Evolutionary conservation across 1,140 invertebrate species (phyloP).

Genomic region (Drosophila ficusphila): DNA sequence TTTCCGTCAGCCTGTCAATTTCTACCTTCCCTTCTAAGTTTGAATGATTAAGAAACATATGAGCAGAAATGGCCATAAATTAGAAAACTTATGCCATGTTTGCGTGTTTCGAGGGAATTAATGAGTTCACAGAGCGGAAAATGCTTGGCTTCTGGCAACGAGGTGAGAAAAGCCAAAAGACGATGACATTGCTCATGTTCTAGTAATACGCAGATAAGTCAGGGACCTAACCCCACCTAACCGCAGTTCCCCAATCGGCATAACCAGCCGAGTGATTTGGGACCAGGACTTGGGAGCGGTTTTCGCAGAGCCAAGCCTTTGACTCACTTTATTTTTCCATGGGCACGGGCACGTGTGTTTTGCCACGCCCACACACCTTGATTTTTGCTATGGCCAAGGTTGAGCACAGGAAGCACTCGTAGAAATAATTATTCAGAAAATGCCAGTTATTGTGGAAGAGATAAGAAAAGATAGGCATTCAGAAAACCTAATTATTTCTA

Average conservation of each 20-base stretch:
- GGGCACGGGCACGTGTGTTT: constrained; percentile 52
- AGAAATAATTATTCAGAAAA: neutral
- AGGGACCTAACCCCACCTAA: constrained; percentile 2
- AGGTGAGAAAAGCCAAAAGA: constrained; percentile 43
- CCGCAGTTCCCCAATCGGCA: constrained; percentile 23
- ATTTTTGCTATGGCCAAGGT: constrained; percentile 37
- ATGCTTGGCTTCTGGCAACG: constrained; percentile 18
- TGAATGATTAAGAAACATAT: constrained; percentile 60
- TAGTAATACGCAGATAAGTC: constrained; percentile 60
- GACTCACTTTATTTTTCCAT: constrained; percentile 14
- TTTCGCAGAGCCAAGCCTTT: constrained; percentile 63
- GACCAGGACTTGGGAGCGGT: constrained; percentile 65
- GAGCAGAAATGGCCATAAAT: constrained; percentile 49
- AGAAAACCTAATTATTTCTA: too few relatives aligned
- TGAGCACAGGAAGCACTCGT: constrained; percentile 6
- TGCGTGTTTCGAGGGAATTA: constrained; percentile 56
- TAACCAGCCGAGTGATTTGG: constrained; percentile 39
- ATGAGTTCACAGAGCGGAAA: constrained; percentile 17
- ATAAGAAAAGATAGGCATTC: too few relatives aligned
- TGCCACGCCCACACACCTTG: constrained; percentile 43
- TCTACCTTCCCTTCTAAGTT: neutral
- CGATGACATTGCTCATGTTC: constrained; percentile 65
- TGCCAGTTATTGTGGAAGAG: neutral
- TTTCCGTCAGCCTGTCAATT: constrained; percentile 1
- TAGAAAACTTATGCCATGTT: constrained; percentile 61